Base-by-base conservation (phyloP, 2,888 invertebrate species). In the Spilosoma lubricipeda region DNA sequence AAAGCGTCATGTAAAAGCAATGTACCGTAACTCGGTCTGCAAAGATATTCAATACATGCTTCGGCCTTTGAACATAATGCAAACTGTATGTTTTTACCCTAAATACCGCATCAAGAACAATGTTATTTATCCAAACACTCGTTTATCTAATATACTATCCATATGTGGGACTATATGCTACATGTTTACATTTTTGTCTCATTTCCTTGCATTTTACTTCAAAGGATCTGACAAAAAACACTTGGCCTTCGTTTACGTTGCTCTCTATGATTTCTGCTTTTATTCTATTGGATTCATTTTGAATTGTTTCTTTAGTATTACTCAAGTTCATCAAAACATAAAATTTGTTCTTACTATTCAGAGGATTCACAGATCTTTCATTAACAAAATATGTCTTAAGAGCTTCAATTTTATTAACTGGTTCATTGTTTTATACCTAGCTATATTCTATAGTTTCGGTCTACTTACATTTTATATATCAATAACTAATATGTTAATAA, bases 341-440 rank as follows among this genome's bases (percentile, higher is more conserved):
- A 23, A 79, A 0, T 75, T 79, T 11, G 65, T 80, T 2, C 20
- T 76, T 0, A 73, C 45, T 2, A 70, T 80, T 18, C 79, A 80
- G 70, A 66, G 67, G 9, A 7, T 73, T 4, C 66, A 77, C 27
- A 76, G 67, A 59, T 56, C 33, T 36, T 4, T 79, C 1, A 70
- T 70, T 8, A 63, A 69, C 18, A 67, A 66, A 15, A 73, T 8
- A 1, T 30, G 33, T 8, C 33, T 52, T 0, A 48, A 59, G 3
- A 42, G 33, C 0, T 68, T 72, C 9, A 70, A 11, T 3, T 15
- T 66, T 11, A 33, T 2, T 15, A 76, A 72, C 64, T 74, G 76
- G 71, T 3, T 70, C 11, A 33, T 3, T n/a, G 45, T 42, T 2
- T 13, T 33, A 15, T 48, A 23, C 7, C 0, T 66, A 23, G 56